Base-by-base conservation (phyloP, 2,113 vertebrate species). In the Rhinogobius similis region DNA sequence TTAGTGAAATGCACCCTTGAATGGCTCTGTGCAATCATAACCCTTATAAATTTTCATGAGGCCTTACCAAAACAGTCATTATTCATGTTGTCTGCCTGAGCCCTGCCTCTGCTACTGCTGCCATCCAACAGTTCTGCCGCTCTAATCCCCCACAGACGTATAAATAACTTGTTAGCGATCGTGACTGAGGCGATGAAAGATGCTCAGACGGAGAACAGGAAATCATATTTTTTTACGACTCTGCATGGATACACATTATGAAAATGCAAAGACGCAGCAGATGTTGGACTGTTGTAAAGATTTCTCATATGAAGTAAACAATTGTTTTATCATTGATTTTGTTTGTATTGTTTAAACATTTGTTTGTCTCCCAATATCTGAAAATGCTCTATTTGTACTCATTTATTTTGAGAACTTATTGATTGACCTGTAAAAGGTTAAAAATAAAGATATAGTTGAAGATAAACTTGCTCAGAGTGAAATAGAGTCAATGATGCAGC, bases 1-100 rank as follows among this genome's bases (percentile, higher is more conserved):
- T 58, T 63, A 56, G 29, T 66, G 32, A 9, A 52, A 65, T 64
- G 69, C 24, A 38, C 32, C 59, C 26, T 41, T 1, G 64, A 67
- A 20, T 36, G 23, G 11, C 5, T 10, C 21, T 50, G 44, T 73
- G 18, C 53, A 67, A 64, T 59, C 62, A 43, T n/a, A 32, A 29
- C 38, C 32, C 39, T 20, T 59, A 7, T 53, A 46, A 39, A 72
- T 68, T 38, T 74, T 68, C 12, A 46, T 8, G 29, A 58, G 67
- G 58, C 13, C 50, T 29, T 71, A 44, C 75, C 36, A 67, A 73
- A 73, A 64, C 38, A 72, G 43, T 50, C 32, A 29, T 68, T 43
- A 61, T 68, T 21, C 29, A 26, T 26, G 56, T 44, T 50, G 24
- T 74, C 63, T 52, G 56, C 64, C 27, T 53, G 46, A 24, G 36